Evolutionary conservation across 1,140 invertebrate genomes (phyloP).

Genomic region (Brachionus sp.): DNA sequence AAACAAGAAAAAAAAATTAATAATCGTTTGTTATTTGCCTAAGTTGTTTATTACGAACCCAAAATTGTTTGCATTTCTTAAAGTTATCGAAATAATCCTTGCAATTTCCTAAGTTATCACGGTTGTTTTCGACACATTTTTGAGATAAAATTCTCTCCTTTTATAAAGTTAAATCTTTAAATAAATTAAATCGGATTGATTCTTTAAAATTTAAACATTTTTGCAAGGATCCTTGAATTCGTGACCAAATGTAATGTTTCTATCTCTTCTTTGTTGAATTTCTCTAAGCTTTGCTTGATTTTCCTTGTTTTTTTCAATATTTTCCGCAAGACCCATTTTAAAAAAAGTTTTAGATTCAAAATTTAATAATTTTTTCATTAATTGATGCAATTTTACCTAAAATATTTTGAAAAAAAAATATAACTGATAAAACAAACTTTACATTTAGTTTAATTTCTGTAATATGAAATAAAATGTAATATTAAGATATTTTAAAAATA

Average conservation of each 20-base stretch:
- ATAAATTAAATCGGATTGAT: neutral
- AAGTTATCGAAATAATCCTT: constrained; percentile 44
- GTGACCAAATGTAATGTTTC: constrained; percentile 26
- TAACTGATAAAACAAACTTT: neutral
- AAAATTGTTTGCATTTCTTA: constrained; percentile 45
- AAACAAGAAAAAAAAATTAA: neutral
- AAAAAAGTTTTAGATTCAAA: neutral
- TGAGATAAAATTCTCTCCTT: constrained; percentile 34
- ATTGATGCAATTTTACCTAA: constrained; percentile 26
- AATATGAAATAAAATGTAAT: neutral
- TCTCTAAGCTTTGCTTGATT: constrained; percentile 19
- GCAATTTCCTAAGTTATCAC: constrained; percentile 14
- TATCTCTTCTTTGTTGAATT: constrained; percentile 27
- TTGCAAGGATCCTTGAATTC: constrained; percentile 36
- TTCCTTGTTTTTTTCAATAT: neutral
- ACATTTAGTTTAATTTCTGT: neutral
- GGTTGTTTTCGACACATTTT: constrained; percentile 34
- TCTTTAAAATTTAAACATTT: neutral
- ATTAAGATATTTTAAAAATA: no score
- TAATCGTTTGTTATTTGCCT: neutral
- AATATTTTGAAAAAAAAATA: neutral
- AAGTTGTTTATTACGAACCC: constrained; percentile 21
- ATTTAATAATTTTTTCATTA: neutral
- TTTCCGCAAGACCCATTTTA: constrained; percentile 29
- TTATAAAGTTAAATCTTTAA: neutral